Base-by-base conservation (phyloP, 2,888 invertebrate species). In the Pollenia amentaria region DNA sequence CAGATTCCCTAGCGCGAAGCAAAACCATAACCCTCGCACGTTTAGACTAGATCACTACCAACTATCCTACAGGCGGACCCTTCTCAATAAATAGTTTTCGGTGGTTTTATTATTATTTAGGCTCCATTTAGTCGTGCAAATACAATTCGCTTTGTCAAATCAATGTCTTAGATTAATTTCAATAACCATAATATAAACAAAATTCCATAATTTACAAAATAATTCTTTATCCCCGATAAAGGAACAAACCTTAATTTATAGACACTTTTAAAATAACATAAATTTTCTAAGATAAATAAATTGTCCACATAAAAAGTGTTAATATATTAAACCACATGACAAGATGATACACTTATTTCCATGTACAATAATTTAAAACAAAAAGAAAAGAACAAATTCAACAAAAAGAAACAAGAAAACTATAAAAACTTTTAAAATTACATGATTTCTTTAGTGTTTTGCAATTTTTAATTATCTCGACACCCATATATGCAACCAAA, bases 381-480 rank as follows among this genome's bases (percentile, higher is more conserved):
- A 67, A 21, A 29, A 18, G 3, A 38, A 51, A 51, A 40, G 16
- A 2, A 65, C 11, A 16, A n/a, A 14, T 40, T 12, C 14, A 40
- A 65, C 16, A 55, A 40, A 60, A 1, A 11, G 12, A 53, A 44
- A 6, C 29, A 55, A 44, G 44, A 29, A 53, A 64, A 62, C 12
- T 60, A 57, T 21, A 78, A 77, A 18, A 83, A 55, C 48, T 82
- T 82, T 82, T 42, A 80, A 80, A 84, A 81, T 69, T 44, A 87
- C 84, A 87, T 87, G 84, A 87, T 87, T 81, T 75, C 78, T 80
- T 80, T 76, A 38, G 53, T 77, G 80, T 87, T 77, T 65, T 87
- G 73, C 65, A 75, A 78, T 84, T 79, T 84, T 84, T 87, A 87
- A 87, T 87, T 87, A 87, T 87, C 80, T 87, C 77, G 81, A 78